phyloP scores from a whole-genome alignment of 2,797 vertebrate genomes.

The Syngnathus acus region DNA sequence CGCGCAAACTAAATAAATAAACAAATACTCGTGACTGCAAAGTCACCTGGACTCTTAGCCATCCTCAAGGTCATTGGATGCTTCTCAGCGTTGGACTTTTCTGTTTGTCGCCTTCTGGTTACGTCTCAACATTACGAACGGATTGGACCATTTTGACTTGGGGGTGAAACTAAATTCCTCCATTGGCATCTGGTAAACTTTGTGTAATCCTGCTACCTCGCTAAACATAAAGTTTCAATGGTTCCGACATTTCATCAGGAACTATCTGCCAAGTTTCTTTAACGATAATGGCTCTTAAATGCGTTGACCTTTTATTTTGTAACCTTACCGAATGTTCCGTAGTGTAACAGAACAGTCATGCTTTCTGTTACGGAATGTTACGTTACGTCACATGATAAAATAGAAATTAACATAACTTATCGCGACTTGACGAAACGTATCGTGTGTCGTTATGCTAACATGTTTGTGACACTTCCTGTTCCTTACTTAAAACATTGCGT shows the following conservation, averaged over 20 bases:
- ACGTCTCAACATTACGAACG: too few species aligned
- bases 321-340: too few species aligned
- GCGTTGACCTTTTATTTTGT: too few species aligned
- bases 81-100: background rate
- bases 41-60: background rate
- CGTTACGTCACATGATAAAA: too few species aligned
- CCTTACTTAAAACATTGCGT: background rate
- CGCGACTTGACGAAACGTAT: background rate
- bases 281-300: background rate
- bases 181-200: background rate
- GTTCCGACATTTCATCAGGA: background rate
- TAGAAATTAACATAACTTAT: too few species aligned
- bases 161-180: too few species aligned
- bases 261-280: background rate
- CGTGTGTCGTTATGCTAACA: too few species aligned
- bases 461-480: background rate
- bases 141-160: too few species aligned
- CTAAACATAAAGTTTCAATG: background rate
- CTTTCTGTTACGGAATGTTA: too few species aligned
- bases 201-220: background rate
- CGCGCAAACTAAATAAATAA: background rate
- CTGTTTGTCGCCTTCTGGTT: background rate
- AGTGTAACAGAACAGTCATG: too few species aligned
- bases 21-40: background rate
- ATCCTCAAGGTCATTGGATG: background rate